These are phyloP conservation scores for Micronisus gabar DNA, from an alignment of 2,113 vertebrate species.

Conservation along the genomic window DNA sequence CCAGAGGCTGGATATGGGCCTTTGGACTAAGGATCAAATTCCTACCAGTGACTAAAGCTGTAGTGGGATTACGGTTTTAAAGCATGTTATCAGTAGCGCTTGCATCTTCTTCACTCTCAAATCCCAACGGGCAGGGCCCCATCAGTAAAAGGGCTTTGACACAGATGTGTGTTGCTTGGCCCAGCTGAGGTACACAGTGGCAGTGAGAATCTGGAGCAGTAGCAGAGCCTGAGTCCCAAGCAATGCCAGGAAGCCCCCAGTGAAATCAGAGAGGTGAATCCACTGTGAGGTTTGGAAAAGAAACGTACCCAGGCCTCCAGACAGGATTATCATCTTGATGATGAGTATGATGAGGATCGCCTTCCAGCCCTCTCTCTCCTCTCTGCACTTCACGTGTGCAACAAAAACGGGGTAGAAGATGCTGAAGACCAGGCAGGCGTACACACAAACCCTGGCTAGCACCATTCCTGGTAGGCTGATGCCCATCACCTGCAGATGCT, in stretches of 20 bases:
- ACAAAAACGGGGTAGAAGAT: conserved; percentile 34
- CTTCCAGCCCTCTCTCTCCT: not conserved
- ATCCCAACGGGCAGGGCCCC: not conserved
- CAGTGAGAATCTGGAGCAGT: conserved; percentile 43
- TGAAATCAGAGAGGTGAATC: conserved; percentile 40
- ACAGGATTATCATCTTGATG: not conserved
- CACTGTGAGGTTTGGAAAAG: conserved; percentile 26
- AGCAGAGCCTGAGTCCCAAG: conserved; percentile 38
- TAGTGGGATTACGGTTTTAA: not conserved
- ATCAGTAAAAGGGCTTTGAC: not conserved
- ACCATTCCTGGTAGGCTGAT: not conserved
- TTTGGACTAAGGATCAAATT: not conserved
- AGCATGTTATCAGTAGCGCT: not conserved
- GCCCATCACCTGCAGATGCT: conserved; percentile 33
- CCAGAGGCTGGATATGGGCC: not conserved
- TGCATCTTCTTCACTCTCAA: not conserved
- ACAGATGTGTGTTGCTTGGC: accelerated
- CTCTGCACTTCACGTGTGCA: not conserved
- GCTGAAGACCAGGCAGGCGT: conserved; percentile 46
- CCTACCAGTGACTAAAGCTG: not conserved
- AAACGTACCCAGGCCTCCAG: conserved; percentile 49
- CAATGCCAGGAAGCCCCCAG: conserved; percentile 55
- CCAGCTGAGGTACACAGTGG: not conserved
- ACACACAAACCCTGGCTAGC: conserved; percentile 54
- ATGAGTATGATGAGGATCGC: not conserved